Evolutionary conservation across 2,888 invertebrate species (phyloP).

Genomic region (Mylabris sibirica): DNA sequence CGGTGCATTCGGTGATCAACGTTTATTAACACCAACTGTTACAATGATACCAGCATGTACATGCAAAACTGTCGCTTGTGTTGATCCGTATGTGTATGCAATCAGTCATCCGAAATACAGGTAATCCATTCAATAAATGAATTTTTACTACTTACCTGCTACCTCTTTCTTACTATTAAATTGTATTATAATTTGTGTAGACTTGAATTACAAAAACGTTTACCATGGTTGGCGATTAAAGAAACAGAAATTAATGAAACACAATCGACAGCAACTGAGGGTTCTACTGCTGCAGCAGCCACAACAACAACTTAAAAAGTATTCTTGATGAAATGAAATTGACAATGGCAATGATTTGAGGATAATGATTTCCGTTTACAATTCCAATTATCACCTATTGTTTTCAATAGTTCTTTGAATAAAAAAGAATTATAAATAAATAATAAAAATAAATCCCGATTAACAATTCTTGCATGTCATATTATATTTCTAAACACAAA

Average conservation of each 20-base stretch:
- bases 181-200: slow-evolving; percentile 60
- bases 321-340: neutral
- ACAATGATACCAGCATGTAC: slow-evolving; percentile 88
- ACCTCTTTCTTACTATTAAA: neutral
- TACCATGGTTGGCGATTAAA: slow-evolving; percentile 80
- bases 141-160: too few species aligned
- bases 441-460: too few species aligned
- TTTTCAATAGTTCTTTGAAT: too few species aligned
- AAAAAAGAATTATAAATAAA: too few species aligned
- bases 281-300: slow-evolving; percentile 16
- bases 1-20: slow-evolving; percentile 81
- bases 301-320: slow-evolving; percentile 1
- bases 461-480: too few species aligned
- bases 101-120: slow-evolving; percentile 90
- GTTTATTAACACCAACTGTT: slow-evolving; percentile 75
- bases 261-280: slow-evolving; percentile 63
- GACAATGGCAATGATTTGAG: neutral
- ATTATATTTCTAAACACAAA: too few species aligned
- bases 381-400: too few species aligned
- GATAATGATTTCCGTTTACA: neutral
- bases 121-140: slow-evolving; percentile 57
- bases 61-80: slow-evolving; percentile 88
- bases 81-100: slow-evolving; percentile 91
- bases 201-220: slow-evolving; percentile 79
- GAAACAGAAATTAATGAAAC: slow-evolving; percentile 68